A percentile compares a stretch with the other conserved stretches of the same genome.
phyloP scores from a whole-genome alignment of 1,140 invertebrate species.

The Manduca sexta region DNA sequence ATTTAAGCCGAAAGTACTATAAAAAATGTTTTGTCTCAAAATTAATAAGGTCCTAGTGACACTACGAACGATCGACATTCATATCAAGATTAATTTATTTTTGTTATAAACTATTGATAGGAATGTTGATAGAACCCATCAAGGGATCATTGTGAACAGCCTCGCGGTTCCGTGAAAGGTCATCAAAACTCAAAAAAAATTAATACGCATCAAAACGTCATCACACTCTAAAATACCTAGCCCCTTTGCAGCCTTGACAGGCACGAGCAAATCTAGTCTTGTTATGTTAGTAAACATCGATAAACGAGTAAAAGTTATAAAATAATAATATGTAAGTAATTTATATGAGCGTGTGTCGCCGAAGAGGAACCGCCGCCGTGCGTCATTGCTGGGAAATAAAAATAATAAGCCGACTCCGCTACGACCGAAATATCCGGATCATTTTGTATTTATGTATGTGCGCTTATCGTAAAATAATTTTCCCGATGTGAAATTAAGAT shows the following conservation, averaged over 20 bases:
- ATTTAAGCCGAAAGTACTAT: too few relatives aligned
- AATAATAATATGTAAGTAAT: constrained; percentile 38
- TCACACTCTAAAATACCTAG: constrained; percentile 60
- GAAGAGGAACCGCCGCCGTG: constrained; percentile 46
- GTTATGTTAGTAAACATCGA: constrained; percentile 70
- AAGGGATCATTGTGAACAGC: too few relatives aligned
- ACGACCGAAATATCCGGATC: constrained; percentile 53
- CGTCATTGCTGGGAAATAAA: constrained; percentile 52
- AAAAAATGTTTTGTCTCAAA: too few relatives aligned
- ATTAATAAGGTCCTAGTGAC: too few relatives aligned
- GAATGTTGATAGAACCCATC: too few relatives aligned
- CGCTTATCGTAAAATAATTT: constrained; percentile 23
- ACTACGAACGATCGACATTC: too few relatives aligned
- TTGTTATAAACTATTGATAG: too few relatives aligned
- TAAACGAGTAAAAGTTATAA: constrained; percentile 46
- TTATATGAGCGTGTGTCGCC: constrained; percentile 35
- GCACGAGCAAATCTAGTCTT: constrained; percentile 56
- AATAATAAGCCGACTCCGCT: constrained; percentile 39
- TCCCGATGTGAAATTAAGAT: constrained; percentile 19
- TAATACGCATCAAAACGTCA: constrained; percentile 41
- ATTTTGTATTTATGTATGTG: constrained; percentile 23
- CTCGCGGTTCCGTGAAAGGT: constrained; percentile 22
- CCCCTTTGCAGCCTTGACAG: constrained; percentile 55
- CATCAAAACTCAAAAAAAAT: constrained; percentile 29
- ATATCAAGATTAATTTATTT: too few relatives aligned